phyloP scores from a whole-genome alignment of 30 jellyfish, hydroid and myxozoan species.

The Hydractinia echinata region DNA sequence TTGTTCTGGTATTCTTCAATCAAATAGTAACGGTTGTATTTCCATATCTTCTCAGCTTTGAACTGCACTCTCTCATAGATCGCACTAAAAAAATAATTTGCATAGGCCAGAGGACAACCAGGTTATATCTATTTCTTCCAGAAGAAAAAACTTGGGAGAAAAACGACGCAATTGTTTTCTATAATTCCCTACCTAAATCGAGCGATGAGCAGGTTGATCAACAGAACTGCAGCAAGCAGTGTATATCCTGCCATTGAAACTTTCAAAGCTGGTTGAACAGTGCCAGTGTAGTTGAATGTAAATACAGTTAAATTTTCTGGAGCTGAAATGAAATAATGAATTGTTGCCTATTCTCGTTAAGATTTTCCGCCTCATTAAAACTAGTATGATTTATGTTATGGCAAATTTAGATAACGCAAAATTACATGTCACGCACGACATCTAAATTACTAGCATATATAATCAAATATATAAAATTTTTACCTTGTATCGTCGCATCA shows the following conservation, averaged over 20 bases:
- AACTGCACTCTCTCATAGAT: neutral
- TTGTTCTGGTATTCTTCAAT: slow-evolving; percentile 5
- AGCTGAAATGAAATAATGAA: neutral
- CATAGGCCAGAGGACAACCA: neutral
- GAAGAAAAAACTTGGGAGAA: neutral
- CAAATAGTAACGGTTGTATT: neutral
- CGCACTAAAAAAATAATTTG: slow-evolving; percentile 2
- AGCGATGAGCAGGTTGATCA: neutral
- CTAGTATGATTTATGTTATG: neutral
- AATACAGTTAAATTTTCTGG: slow-evolving; percentile 2
- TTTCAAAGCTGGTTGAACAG: neutral
- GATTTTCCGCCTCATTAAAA: too few species aligned
- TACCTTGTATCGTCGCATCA: neutral
- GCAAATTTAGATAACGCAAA: neutral
- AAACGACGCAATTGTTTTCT: neutral
- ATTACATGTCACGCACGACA: neutral
- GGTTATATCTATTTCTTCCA: neutral
- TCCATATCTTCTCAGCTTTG: neutral
- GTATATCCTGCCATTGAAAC: neutral
- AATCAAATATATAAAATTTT: neutral
- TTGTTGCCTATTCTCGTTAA: too few species aligned
- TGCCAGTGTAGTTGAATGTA: neutral
- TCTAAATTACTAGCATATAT: neutral
- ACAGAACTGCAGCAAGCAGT: neutral
- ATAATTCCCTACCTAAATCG: neutral